Conservation (phyloP, 2,113 vertebrate genomes). For the Athene noctua region DNA sequence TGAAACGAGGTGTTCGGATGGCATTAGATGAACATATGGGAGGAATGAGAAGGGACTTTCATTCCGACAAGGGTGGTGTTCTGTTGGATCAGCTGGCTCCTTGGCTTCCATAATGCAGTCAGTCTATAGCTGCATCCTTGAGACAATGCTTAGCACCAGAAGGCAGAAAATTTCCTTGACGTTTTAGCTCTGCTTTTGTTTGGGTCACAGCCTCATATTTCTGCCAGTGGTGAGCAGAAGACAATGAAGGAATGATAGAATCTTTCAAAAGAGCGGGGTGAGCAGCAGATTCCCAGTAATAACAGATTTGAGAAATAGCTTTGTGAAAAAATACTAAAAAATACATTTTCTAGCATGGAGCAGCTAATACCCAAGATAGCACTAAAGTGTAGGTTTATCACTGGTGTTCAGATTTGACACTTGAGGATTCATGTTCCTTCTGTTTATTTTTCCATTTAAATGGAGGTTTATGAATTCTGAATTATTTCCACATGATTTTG, state of each 20-base stretch:
- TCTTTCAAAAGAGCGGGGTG: neutral
- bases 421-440: neutral
- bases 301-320: neutral
- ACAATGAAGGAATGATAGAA: neutral
- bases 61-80: neutral
- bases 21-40: accelerated
- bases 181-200: neutral
- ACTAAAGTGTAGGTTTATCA: neutral
- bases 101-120: neutral
- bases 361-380: neutral
- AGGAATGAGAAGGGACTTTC: neutral
- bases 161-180: neutral
- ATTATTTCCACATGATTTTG: neutral
- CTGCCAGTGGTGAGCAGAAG: neutral
- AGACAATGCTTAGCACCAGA: accelerated
- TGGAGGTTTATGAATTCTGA: neutral
- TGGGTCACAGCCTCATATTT: neutral
- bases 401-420: neutral
- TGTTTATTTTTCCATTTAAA: neutral
- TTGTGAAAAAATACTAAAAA: neutral
- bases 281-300: neutral
- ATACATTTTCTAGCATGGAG: neutral
- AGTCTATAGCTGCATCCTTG: accelerated
- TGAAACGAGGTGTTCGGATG: neutral
- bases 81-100: neutral